phyloP scores from a whole-genome alignment of 1,140 invertebrate genomes.

The Lepidurus arcticus region DNA sequence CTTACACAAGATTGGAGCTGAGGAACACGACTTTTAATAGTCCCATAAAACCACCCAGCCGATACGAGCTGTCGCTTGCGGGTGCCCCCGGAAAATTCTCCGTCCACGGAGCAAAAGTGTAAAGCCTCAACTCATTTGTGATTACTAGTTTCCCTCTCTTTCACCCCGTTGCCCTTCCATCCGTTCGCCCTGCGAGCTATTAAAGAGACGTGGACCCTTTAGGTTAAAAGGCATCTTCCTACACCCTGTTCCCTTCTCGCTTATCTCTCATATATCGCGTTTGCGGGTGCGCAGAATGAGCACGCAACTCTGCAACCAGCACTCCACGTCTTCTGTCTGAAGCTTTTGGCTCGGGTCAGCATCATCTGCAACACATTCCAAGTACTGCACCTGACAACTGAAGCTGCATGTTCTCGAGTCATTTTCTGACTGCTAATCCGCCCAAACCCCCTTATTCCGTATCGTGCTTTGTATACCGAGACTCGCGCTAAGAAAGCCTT shows the following conservation, averaged over 20 bases:
- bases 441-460: background rate
- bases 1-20: conserved; percentile 15
- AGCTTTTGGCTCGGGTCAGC: conserved; percentile 6
- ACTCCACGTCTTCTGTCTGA: background rate
- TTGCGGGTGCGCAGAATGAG: background rate
- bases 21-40: conserved; percentile 7
- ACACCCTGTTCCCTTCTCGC: background rate
- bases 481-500: background rate
- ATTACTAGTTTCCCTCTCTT: background rate
- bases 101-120: background rate
- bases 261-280: background rate
- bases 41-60: conserved; percentile 7
- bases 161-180: conserved; percentile 2
- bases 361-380: conserved; percentile 2
- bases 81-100: background rate
- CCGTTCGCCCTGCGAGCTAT: background rate
- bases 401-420: conserved; percentile 1
- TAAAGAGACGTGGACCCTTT: conserved; percentile 14
- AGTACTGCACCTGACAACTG: conserved; percentile 7
- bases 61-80: conserved; percentile 12
- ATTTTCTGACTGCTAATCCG: conserved; percentile 1
- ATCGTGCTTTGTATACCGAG: background rate
- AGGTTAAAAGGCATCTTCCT: conserved; percentile 3
- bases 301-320: background rate
- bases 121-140: conserved; percentile 7